Base-by-base conservation (phyloP, 1,140 invertebrate genomes). In the Sarcophaga peregrina region DNA sequence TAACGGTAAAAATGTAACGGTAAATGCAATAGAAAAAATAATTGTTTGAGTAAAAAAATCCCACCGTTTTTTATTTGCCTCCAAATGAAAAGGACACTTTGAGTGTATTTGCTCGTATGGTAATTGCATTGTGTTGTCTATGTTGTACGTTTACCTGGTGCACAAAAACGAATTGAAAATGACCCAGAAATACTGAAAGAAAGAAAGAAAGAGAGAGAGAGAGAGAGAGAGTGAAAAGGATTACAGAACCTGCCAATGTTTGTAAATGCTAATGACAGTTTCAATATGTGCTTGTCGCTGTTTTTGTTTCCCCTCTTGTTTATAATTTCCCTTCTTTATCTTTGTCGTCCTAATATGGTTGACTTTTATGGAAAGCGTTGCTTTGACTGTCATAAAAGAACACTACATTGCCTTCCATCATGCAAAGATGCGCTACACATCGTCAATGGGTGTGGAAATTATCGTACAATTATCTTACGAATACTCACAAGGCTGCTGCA, bases 251-350 rank as follows among this genome's bases (percentile, higher is more conserved):
- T 20, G n/a, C 20, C 62, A 68, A 68, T 68, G 17, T 9, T 68
- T 68, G 15, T 68, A 68, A 68, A 68, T 68, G 62, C 62, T 68
- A 68, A 68, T 68, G 62, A 68, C 62, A 68, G 62, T 68, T 68
- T 68, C 62, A 17, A 20, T 68, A 68, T 68, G 15, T 62, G 15
- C n/a, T 25, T 10, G 17, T 20, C 8, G 17, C 20, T 68, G n/a
- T n/a, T 68, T n/a, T 68, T 68, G n/a, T 37, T 37, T 37, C 25
- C 25, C 5, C n/a, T 62, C n/a, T n/a, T n/a, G n/a, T n/a, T n/a
- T n/a, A n/a, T n/a, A n/a, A n/a, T 68, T 20, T 68, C 58, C n/a
- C 58, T 68, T 6, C 20, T 20, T 20, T 58, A 13, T 58, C 13
- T 15, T 58, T 58, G 13, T n/a, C n/a, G 54, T 13, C 7, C 15